A percentile compares a stretch with the other conserved stretches of the same genome.
Evolutionary conservation across 2,113 vertebrate genomes (phyloP).

Genomic region (Hemiscyllium ocellatum): DNA sequence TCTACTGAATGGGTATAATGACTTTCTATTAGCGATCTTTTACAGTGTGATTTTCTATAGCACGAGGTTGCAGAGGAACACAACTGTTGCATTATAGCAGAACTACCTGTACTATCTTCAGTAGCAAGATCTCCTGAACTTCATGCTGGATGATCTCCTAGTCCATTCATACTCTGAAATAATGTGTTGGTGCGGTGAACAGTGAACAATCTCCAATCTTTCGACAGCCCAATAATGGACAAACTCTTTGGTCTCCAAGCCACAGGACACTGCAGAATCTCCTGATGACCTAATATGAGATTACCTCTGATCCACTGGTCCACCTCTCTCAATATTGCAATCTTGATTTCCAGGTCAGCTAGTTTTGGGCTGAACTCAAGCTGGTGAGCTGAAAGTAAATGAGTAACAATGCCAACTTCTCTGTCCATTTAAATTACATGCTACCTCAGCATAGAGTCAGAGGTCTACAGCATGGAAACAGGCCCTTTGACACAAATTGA

Average conservation of each 20-base stretch:
- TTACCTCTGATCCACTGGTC: not conserved
- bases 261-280: not conserved
- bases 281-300: not conserved
- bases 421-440: not conserved
- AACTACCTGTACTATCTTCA: too few relatives aligned
- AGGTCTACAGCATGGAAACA: too few relatives aligned
- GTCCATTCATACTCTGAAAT: not conserved
- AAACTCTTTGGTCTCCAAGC: not conserved
- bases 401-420: not conserved
- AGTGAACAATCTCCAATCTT: not conserved
- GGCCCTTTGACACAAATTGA: too few relatives aligned
- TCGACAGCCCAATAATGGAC: not conserved
- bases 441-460: not conserved
- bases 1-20: too few relatives aligned
- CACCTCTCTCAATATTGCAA: too few relatives aligned
- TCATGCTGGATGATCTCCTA: not conserved
- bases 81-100: too few relatives aligned
- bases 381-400: not conserved
- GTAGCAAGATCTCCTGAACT: not conserved
- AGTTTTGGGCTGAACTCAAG: not conserved
- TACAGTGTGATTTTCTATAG: too few relatives aligned
- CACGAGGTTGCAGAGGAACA: too few relatives aligned
- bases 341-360: too few relatives aligned
- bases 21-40: too few relatives aligned
- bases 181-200: not conserved